Conservation (phyloP, 1,140 invertebrate species). For the Limonius californicus region DNA sequence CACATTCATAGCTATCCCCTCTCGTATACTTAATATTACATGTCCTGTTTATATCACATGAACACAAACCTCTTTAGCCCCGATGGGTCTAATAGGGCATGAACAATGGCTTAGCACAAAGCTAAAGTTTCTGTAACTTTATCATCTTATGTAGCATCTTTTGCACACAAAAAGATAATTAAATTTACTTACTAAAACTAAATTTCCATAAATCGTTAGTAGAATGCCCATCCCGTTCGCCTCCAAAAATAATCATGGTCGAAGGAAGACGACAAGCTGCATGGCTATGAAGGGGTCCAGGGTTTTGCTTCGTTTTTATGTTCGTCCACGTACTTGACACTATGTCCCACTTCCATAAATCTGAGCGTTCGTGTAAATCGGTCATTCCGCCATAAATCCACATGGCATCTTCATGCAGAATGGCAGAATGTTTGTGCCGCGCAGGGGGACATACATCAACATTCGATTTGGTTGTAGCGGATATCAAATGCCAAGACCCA, state of each 20-base stretch:
- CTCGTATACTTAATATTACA: too few species aligned
- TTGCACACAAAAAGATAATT: too few species aligned
- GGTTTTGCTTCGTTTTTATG: slow-evolving; percentile 64
- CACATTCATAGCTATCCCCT: too few species aligned
- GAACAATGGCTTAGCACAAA: too few species aligned
- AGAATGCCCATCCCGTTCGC: slow-evolving; percentile 68
- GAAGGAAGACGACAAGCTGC: slow-evolving; percentile 73
- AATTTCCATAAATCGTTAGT: slow-evolving; percentile 84
- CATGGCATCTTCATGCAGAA: slow-evolving; percentile 73
- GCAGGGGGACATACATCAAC: slow-evolving; percentile 59
- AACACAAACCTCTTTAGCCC: too few species aligned
- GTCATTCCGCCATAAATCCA: slow-evolving; percentile 90
- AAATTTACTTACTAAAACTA: slow-evolving; percentile 75
- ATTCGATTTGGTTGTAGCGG: slow-evolving; percentile 35
- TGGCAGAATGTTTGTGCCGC: slow-evolving; percentile 80
- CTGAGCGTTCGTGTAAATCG: slow-evolving; percentile 73
- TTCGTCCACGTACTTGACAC: slow-evolving; percentile 65
- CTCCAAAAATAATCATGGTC: slow-evolving; percentile 81
- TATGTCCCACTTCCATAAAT: slow-evolving; percentile 82
- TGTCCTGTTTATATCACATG: too few species aligned
- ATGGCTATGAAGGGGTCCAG: slow-evolving; percentile 77
- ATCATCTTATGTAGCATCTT: too few species aligned
- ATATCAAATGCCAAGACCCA: slow-evolving; percentile 69
- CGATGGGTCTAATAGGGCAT: too few species aligned
- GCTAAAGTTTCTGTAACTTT: too few species aligned